phyloP scores from a whole-genome alignment of 2,113 vertebrate species.

The Dipodomys ordii region DNA sequence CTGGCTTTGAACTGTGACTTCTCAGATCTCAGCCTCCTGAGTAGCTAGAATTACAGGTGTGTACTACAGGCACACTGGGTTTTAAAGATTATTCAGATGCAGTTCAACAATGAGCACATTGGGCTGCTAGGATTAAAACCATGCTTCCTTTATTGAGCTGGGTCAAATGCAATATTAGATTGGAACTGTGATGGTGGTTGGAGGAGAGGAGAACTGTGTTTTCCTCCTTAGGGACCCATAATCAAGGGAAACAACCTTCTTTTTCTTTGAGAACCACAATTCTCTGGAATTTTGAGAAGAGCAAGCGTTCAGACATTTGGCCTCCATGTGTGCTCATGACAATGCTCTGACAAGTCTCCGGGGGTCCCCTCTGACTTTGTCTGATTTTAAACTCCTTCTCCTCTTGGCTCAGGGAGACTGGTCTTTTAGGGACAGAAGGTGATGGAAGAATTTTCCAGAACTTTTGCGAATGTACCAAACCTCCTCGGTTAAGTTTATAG shows the following conservation, averaged over 20 bases:
- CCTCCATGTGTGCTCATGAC: not conserved
- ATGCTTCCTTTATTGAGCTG: not conserved
- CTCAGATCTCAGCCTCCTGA: too few relatives aligned
- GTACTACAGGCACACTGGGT: not conserved
- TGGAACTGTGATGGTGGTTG: not conserved
- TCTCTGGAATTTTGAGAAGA: not conserved
- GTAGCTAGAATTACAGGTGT: too few relatives aligned
- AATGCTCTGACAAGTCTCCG: not conserved
- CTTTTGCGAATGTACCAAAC: not conserved
- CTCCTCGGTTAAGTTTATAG: not conserved
- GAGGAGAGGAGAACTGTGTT: constrained; percentile 31
- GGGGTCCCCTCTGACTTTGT: rapidly evolving
- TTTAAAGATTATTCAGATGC: not conserved
- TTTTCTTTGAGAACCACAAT: not conserved
- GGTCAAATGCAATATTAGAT: not conserved
- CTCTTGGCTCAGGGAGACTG: not conserved
- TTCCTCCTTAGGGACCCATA: not conserved
- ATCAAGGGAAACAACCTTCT: not conserved
- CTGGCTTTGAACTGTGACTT: too few relatives aligned
- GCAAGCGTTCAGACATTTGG: not conserved
- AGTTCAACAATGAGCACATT: not conserved
- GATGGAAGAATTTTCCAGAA: not conserved
- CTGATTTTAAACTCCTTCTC: not conserved
- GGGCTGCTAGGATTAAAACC: not conserved
- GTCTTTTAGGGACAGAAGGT: not conserved